These are phyloP conservation scores for Phymastichus coffea DNA, from an alignment of 1,140 invertebrate species.

Conservation along the genomic window DNA sequence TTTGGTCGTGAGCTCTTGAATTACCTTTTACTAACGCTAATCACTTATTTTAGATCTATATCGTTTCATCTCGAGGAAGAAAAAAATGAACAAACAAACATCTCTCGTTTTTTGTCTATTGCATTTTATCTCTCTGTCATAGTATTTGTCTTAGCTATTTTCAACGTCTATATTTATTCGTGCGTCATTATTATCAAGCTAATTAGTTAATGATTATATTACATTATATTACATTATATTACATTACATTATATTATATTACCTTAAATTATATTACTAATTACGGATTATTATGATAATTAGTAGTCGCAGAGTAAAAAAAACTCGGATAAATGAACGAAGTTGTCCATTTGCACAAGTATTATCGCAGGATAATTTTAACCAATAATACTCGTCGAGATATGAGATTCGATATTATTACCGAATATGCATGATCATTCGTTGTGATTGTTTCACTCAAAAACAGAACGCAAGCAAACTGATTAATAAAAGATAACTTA, in stretches of 20 bases:
- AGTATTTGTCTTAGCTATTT: conserved; percentile 13
- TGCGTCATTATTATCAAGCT: conserved; percentile 13
- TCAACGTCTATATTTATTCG: conserved; percentile 27
- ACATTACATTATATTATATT: conserved; percentile 21
- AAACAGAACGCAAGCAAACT: background rate
- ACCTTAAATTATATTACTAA: conserved; percentile 4
- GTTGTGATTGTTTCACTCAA: conserved; percentile 11
- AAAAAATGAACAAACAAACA: too few species aligned
- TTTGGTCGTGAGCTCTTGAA: conserved; percentile 8
- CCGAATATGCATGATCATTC: background rate
- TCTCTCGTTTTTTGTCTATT: background rate
- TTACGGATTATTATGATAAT: conserved; percentile 25
- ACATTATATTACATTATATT: conserved; percentile 19
- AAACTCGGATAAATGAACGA: conserved; percentile 19
- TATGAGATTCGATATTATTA: conserved; percentile 5
- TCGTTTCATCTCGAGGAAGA: too few species aligned
- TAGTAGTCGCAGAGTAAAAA: conserved; percentile 7
- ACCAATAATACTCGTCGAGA: conserved; percentile 8
- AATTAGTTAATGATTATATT: conserved; percentile 24
- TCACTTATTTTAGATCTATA: conserved; percentile 12
- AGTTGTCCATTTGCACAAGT: background rate
- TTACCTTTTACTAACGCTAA: conserved; percentile 21
- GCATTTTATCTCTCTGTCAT: background rate
- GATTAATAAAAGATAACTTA: background rate
- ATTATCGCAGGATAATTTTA: background rate